phyloP scores from a whole-genome alignment of 2,113 vertebrate species.

The Rhineura floridana region DNA sequence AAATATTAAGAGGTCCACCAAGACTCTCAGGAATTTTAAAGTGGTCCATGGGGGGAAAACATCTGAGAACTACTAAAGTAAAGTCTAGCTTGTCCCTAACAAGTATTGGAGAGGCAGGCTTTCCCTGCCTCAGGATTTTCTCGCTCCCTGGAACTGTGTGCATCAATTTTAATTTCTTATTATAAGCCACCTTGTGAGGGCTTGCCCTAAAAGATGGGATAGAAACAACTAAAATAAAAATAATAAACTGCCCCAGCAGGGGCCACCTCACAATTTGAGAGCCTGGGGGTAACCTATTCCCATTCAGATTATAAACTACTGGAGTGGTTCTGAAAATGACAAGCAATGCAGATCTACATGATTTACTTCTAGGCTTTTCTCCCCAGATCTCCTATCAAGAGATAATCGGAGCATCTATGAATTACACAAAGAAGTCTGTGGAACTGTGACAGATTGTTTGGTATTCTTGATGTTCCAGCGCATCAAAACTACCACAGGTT shows the following conservation, averaged over 20 bases:
- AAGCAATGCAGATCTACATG: not conserved
- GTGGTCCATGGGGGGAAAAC: no score
- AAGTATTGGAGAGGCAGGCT: not conserved
- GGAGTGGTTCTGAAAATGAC: not conserved
- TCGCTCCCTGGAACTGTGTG: not conserved
- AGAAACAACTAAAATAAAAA: not conserved
- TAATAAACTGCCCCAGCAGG: no score
- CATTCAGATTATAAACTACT: not conserved
- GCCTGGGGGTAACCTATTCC: not conserved
- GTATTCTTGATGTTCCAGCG: not conserved
- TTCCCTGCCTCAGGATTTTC: not conserved
- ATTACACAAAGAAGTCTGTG: slow-evolving; percentile 2
- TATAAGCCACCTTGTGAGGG: not conserved
- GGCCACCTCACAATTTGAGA: not conserved
- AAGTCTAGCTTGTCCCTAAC: not conserved
- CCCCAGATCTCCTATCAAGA: not conserved
- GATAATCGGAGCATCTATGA: slow-evolving; percentile 5
- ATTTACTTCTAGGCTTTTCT: not conserved
- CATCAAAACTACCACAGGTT: not conserved
- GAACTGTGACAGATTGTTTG: not conserved
- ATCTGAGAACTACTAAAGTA: no score
- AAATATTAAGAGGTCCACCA: no score
- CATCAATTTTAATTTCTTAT: not conserved
- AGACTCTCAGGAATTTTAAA: no score
- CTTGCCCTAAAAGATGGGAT: not conserved